Conservation (phyloP, 2,888 invertebrate species). For the Machimus rusticus region DNA sequence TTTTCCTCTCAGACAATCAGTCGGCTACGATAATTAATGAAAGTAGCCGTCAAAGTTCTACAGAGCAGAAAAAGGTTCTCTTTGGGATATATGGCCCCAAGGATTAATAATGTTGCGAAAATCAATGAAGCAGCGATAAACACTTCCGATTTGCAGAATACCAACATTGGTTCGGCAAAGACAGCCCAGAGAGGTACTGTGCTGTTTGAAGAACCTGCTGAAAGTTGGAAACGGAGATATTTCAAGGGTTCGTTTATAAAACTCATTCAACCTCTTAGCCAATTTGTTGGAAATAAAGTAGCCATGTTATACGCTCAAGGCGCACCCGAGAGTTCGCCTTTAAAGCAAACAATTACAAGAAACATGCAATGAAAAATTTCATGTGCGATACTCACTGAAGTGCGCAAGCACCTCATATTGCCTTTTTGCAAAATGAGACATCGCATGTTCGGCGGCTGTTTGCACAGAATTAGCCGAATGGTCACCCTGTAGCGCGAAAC, state of each 20-base stretch:
- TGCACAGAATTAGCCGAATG: neutral
- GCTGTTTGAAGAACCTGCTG: neutral
- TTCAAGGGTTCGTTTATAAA: neutral
- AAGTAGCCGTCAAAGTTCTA: constrained; percentile 11
- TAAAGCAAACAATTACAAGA: neutral
- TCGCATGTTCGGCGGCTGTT: neutral
- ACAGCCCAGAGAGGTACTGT: neutral
- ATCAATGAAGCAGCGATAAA: constrained; percentile 1
- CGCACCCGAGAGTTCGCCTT: neutral
- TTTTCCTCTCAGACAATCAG: neutral
- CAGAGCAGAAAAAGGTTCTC: constrained; percentile 17
- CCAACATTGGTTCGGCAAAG: neutral
- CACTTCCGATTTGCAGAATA: neutral
- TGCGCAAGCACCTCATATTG: neutral
- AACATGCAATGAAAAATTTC: neutral
- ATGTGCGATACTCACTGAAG: neutral
- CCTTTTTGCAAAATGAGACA: neutral
- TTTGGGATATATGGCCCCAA: neutral
- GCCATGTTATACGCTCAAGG: neutral
- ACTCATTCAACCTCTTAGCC: neutral
- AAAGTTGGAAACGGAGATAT: neutral
- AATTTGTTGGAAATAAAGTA: neutral
- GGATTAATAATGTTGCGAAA: constrained; percentile 10
- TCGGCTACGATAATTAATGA: constrained; percentile 3
- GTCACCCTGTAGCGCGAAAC: neutral